Evolutionary conservation across 2,797 vertebrate genomes (phyloP), one percentile per base, ranked within the genome.

Genomic region (Merluccius polli): DNA sequence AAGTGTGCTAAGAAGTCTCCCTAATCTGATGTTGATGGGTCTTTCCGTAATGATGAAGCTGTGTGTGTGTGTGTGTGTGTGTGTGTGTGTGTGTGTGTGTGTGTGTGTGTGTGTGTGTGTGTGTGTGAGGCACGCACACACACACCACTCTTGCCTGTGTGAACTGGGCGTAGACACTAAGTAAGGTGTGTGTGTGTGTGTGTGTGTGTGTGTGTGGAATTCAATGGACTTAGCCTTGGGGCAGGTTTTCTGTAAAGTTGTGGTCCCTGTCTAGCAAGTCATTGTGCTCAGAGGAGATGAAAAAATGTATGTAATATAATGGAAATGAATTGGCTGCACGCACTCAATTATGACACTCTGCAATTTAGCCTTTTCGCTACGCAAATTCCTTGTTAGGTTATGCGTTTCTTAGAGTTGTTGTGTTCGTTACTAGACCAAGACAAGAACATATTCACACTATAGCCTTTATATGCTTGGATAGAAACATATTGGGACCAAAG

Each of bases 181-280:
- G 9, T 27, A 27, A 29, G 52, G 5, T 59, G 52, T 48, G 44
- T 48, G 44, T 41, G 38, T 41, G 38, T 41, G 38, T 41, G 38
- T 41, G 38, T 41, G 38, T 41, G 38, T 12, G 35, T 18, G 44
- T 63, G 59, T 65, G 59, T 59, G 85, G 87, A 90, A 90, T 88
- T 72, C 86, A 67, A 84, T 78, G 63, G 81, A 83, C 74, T 81
- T 74, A n/a, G 77, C 83, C 89, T 73, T 1, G 5, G 85, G 89
- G 67, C 75, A 85, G 2, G 27, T 69, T 83, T 88, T 87, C 41
- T 81, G 79, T 59, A 21, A 59, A n/a, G 52, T 65, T 65, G 24
- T 65, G 1, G 24, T 12, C n/a, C n/a, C 11, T 12, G 59, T 11
- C 9, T 2, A 27, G 11, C 59, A 27, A 35, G 24, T 65, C 59